These are phyloP conservation scores for Thymelicus sylvestris DNA, from an alignment of 2,888 invertebrate species.

Conservation along the genomic window DNA sequence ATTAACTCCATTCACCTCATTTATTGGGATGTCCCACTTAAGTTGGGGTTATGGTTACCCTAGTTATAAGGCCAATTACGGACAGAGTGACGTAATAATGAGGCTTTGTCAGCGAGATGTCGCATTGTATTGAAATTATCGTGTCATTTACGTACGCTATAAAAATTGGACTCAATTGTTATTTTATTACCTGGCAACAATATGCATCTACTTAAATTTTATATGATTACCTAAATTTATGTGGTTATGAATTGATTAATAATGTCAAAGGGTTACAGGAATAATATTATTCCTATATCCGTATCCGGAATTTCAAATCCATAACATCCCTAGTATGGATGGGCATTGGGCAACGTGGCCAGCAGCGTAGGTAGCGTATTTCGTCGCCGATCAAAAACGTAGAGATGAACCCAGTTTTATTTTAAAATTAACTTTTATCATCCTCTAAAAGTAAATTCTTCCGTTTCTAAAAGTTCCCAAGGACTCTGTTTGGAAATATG, in stretches of 20 bases:
- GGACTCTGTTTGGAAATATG: conserved; percentile 13
- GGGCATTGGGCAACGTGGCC: too few species aligned
- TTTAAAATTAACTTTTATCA: background rate
- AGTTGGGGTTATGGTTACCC: background rate
- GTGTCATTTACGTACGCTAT: conserved; percentile 31
- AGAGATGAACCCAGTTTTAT: background rate
- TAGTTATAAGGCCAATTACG: conserved; percentile 16
- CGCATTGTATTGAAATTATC: conserved; percentile 46
- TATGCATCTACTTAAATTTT: background rate
- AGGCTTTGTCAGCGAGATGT: conserved; percentile 38
- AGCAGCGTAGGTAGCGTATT: too few species aligned
- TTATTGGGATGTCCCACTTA: background rate
- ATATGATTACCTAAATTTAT: background rate
- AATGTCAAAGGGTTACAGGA: too few species aligned
- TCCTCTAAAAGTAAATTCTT: background rate
- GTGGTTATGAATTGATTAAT: too few species aligned
- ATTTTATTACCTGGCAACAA: conserved; percentile 1
- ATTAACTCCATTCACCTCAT: too few species aligned
- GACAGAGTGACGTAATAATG: conserved; percentile 22
- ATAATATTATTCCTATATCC: too few species aligned
- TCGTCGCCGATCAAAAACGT: too few species aligned
- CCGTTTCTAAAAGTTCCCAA: background rate
- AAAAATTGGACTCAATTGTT: conserved; percentile 20
- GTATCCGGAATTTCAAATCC: too few species aligned
- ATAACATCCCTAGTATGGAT: too few species aligned